Percentiles rank a stretch among this genome's conserved stretches.
Conservation (phyloP, 1,140 invertebrate species). For the Streblospio benedicti region DNA sequence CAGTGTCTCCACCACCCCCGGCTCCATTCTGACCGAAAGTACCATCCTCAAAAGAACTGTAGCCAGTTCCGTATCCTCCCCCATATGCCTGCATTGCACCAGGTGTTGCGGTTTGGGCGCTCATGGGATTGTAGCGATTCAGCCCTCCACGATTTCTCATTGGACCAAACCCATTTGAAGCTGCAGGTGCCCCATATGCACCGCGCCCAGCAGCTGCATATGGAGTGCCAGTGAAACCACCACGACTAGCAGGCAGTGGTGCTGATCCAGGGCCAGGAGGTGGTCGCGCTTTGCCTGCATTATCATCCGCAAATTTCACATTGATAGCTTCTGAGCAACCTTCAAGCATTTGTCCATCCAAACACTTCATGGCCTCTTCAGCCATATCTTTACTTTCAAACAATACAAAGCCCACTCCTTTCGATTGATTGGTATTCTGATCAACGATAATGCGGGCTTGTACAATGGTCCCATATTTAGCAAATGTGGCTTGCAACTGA, state of each 20-base stretch:
- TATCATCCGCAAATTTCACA: constrained; percentile 85
- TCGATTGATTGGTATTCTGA: constrained; percentile 71
- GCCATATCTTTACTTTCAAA: constrained; percentile 57
- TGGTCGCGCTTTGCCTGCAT: constrained; percentile 61
- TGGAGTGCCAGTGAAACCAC: neutral
- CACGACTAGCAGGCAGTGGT: neutral
- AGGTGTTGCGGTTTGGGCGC: constrained; percentile 8
- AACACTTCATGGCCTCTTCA: constrained; percentile 70
- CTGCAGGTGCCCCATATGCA: neutral
- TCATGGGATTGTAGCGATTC: constrained; percentile 34
- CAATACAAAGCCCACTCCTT: constrained; percentile 83
- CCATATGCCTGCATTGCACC: constrained; percentile 11
- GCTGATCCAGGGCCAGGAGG: constrained; percentile 17
- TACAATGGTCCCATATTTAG: constrained; percentile 76
- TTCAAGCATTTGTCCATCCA: constrained; percentile 77
- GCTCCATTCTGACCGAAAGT: constrained; percentile 5
- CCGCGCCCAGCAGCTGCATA: neutral
- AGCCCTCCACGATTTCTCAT: constrained; percentile 26
- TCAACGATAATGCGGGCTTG: constrained; percentile 82
- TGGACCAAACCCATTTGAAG: constrained; percentile 16
- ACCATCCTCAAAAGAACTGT: constrained; percentile 20
- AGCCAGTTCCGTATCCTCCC: constrained; percentile 12
- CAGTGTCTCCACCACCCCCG: constrained; percentile 1
- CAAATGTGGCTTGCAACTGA: constrained; percentile 74
- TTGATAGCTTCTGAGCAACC: constrained; percentile 71